Evolutionary conservation across 2,113 vertebrate genomes (phyloP).

Genomic region (Notarius lentiginosus): DNA sequence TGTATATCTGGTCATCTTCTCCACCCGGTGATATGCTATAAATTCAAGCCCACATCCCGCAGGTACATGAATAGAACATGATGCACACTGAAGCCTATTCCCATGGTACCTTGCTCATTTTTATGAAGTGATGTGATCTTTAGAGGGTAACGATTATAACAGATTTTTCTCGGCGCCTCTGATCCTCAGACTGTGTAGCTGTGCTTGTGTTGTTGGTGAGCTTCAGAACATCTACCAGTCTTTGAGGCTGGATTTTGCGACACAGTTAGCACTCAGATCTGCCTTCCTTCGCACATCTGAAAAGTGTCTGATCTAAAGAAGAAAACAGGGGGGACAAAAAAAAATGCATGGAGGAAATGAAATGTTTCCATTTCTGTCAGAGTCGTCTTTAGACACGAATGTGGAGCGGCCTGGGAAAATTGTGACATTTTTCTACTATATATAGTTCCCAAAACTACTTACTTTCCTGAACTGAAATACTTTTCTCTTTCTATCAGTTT

Average conservation of each 20-base stretch:
- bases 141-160: slow-evolving; percentile 1
- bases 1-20: background rate
- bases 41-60: background rate
- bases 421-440: background rate
- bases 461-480: background rate
- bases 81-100: background rate
- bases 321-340: background rate
- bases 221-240: slow-evolving; percentile 20
- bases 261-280: slow-evolving; percentile 26
- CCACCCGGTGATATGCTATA: background rate
- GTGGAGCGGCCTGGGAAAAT: background rate
- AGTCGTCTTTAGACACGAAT: background rate
- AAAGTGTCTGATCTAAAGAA: slow-evolving; percentile 27
- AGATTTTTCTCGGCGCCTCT: slow-evolving; percentile 8
- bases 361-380: background rate
- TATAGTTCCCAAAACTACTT: background rate
- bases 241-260: slow-evolving; percentile 26
- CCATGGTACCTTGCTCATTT: background rate
- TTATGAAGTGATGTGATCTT: background rate
- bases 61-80: background rate
- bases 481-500: background rate
- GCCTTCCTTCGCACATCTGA: slow-evolving; percentile 13
- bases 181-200: background rate
- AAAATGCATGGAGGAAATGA: background rate
- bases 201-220: slow-evolving; percentile 6